Evolutionary conservation across 1,140 invertebrate species (phyloP).

Genomic region (Holotrichia oblita): DNA sequence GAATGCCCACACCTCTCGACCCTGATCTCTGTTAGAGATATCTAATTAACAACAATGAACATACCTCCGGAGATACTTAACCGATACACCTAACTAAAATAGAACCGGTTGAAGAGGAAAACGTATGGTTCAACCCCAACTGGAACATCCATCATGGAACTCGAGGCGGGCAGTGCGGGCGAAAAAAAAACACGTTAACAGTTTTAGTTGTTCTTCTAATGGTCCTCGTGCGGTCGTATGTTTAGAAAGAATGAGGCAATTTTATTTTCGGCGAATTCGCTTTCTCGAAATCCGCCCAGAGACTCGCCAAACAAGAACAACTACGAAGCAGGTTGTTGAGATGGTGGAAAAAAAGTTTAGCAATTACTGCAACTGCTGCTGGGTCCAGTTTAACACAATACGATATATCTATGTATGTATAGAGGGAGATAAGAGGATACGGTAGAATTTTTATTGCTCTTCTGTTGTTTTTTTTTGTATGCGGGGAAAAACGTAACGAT

Average conservation of each 20-base stretch:
- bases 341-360: slow-evolving; percentile 2
- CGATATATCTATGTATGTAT: too few relatives aligned
- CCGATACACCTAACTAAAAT: too few relatives aligned
- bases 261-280: not conserved
- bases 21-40: too few relatives aligned
- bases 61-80: too few relatives aligned
- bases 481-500: too few relatives aligned
- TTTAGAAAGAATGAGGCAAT: slow-evolving; percentile 13
- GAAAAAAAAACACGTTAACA: not conserved
- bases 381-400: not conserved
- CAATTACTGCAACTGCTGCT: not conserved
- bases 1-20: too few relatives aligned
- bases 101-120: too few relatives aligned
- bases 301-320: not conserved
- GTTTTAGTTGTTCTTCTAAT: slow-evolving; percentile 5
- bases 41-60: too few relatives aligned
- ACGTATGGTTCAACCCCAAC: not conserved
- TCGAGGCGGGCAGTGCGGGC: too few relatives aligned
- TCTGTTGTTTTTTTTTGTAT: not conserved
- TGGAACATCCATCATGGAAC: not conserved
- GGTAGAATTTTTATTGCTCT: not conserved
- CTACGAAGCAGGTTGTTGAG: not conserved
- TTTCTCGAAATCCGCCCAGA: not conserved
- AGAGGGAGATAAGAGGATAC: not conserved
- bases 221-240: not conserved